These are phyloP conservation scores for Ormyrus pomaceus DNA, from an alignment of 2,888 invertebrate genomes.

Conservation along the genomic window DNA sequence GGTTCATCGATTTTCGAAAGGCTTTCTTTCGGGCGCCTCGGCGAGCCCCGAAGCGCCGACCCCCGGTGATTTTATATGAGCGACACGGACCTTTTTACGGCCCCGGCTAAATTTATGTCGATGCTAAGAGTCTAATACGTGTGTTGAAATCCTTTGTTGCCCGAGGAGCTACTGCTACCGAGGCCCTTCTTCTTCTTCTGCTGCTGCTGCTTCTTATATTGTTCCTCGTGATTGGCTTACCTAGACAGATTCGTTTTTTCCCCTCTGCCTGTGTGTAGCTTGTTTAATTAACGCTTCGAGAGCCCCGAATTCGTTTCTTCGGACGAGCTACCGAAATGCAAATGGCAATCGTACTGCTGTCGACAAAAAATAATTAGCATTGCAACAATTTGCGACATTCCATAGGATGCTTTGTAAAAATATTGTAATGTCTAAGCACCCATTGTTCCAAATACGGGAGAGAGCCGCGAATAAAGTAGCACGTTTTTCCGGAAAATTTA, in stretches of 20 bases:
- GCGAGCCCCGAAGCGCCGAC: too few species aligned
- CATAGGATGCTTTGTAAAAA: not conserved
- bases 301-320: too few species aligned
- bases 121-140: slow-evolving; percentile 38
- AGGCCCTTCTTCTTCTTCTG: too few species aligned
- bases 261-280: too few species aligned
- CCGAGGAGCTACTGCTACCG: not conserved
- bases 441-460: slow-evolving; percentile 14
- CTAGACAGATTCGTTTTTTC: too few species aligned
- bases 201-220: slow-evolving; percentile 1
- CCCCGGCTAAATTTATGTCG: slow-evolving; percentile 43
- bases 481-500: slow-evolving; percentile 14
- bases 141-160: slow-evolving; percentile 52
- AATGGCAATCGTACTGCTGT: not conserved
- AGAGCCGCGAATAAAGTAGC: not conserved
- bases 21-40: slow-evolving; percentile 46
- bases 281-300: too few species aligned
- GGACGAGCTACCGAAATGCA: not conserved
- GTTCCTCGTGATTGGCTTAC: slow-evolving; percentile 12
- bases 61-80: slow-evolving; percentile 35
- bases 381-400: slow-evolving; percentile 10
- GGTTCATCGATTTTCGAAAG: slow-evolving; percentile 56
- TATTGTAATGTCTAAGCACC: not conserved
- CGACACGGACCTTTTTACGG: slow-evolving; percentile 46
- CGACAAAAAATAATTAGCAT: slow-evolving; percentile 34